Base-by-base conservation (phyloP, 2,113 vertebrate species). In the Scomber japonicus region DNA sequence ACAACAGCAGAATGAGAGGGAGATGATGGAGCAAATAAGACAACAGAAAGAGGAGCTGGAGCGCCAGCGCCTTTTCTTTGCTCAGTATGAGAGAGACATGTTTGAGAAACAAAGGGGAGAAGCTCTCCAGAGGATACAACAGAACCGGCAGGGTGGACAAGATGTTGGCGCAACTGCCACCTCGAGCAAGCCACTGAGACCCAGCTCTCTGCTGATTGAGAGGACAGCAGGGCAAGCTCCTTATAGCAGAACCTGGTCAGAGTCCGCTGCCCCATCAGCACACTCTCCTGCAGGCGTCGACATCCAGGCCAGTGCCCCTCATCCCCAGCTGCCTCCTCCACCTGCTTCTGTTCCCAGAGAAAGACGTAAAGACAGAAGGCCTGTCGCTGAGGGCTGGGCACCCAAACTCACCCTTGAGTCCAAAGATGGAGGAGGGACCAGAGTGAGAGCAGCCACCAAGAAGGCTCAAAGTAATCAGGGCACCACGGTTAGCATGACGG, bases 1-100 rank as follows among this genome's bases (percentile, higher is more conserved):
- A 75, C 97, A 96, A 81, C 96, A 96, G 81, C 96, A 97, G 74
- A 97, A 97, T 3, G 98, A 99, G 88, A 96, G 87, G 80, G 95
- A 98, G 81, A 97, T 99, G 97, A 99, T 99, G 98, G 96, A 97
- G 85, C 96, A 99, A 92, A 99, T 99, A 81, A 94, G 97, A 1
- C 94, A 96, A 65, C 98, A 99, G 93, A 98, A 96, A 35, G 96
- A 96, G 78, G 96, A 91, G 75, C 91, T 99, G 82, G 97, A 96
- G 92, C 95, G 84, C 21, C 96, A 98, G 7, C 96, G 97, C 3
- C 95, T 94, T 69, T 83, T 88, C 68, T 96, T 97, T 0, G 96
- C 95, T 74, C 96, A 96, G 72, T 65, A 86, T 12, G 93, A 95
- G 80, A 90, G 86, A 53, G 94, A 95, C 5, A 88, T 91, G 89